These are phyloP conservation scores for Tragelaphus buxtoni DNA, from an alignment of 2,113 vertebrate species.

Conservation along the genomic window DNA sequence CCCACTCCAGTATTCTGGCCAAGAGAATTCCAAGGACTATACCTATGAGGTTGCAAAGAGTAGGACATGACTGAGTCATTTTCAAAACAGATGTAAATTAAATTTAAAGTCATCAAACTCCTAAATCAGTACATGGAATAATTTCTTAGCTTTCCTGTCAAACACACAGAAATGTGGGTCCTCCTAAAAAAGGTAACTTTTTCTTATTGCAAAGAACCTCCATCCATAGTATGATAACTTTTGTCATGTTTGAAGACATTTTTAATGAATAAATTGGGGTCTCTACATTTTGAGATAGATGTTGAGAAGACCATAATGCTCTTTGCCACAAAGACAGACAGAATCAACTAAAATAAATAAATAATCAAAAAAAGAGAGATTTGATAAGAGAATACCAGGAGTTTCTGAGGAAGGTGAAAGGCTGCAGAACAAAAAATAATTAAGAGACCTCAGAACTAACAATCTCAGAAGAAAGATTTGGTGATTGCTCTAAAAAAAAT, in stretches of 20 bases:
- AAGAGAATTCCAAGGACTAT: background rate
- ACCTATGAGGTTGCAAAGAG: background rate
- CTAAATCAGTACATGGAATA: background rate
- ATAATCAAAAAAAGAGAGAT: background rate
- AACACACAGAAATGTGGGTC: background rate
- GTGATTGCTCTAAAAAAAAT: background rate
- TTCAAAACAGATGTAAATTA: background rate
- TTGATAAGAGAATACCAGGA: background rate
- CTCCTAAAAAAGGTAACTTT: background rate
- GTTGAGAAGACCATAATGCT: background rate
- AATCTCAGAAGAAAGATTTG: background rate
- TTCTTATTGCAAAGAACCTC: background rate
- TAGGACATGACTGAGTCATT: background rate
- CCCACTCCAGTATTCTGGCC: background rate
- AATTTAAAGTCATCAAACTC: background rate
- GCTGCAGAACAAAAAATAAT: background rate
- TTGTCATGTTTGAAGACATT: background rate
- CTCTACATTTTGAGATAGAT: background rate
- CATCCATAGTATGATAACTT: background rate
- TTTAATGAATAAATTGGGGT: background rate
- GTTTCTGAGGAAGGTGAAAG: background rate
- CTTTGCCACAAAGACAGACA: background rate
- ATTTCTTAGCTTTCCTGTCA: background rate
- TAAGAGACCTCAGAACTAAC: background rate
- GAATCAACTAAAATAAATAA: background rate